These are phyloP conservation scores for Nycteola revayana DNA, from an alignment of 2,888 invertebrate genomes.

Conservation along the genomic window DNA sequence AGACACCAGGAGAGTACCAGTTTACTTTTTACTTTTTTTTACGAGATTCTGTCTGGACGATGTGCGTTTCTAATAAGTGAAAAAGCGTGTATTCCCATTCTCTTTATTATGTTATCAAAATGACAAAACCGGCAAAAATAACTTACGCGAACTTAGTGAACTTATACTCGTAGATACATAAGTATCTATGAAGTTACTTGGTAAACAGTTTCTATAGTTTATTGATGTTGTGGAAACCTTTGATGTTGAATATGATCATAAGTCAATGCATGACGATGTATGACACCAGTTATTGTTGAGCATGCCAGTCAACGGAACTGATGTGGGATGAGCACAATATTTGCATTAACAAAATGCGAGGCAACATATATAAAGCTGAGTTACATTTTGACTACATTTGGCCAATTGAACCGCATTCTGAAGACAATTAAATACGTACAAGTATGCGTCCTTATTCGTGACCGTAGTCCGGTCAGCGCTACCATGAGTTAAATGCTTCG, in stretches of 20 bases:
- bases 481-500: constrained; percentile 30
- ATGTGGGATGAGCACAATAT: constrained; percentile 16
- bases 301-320: constrained; percentile 6
- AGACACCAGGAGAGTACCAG: too few species aligned
- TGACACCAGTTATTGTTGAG: constrained; percentile 17
- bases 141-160: too few species aligned
- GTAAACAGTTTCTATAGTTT: too few species aligned
- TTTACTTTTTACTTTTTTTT: too few species aligned
- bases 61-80: too few species aligned
- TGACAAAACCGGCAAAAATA: too few species aligned
- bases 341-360: constrained; percentile 23
- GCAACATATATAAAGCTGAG: constrained; percentile 28
- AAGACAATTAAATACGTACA: constrained; percentile 6
- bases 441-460: constrained; percentile 14
- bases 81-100: too few species aligned
- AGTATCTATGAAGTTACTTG: too few species aligned
- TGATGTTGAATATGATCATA: constrained; percentile 12
- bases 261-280: constrained; percentile 23
- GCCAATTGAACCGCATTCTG: constrained; percentile 29
- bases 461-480: constrained; percentile 12
- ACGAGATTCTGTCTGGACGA: too few species aligned
- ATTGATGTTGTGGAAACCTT: too few species aligned
- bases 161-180: too few species aligned
- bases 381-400: constrained; percentile 21
- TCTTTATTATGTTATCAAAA: too few species aligned